Base-by-base conservation (phyloP, 1,140 invertebrate genomes). In the Macrostomum lignano region DNA sequence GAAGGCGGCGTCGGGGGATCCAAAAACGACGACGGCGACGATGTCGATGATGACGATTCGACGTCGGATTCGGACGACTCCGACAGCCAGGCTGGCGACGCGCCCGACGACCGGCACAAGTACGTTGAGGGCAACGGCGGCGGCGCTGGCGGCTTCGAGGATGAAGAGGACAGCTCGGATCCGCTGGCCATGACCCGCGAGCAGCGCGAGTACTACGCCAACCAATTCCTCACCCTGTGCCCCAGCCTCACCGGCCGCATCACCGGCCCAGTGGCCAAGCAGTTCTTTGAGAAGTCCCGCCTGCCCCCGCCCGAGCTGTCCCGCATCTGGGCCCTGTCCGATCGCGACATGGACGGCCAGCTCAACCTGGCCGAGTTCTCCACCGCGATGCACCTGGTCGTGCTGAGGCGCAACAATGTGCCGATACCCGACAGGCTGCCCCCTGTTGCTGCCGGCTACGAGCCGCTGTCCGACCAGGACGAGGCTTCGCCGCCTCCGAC, bases 251-350 rank as follows among this genome's bases (percentile, higher is more conserved):
- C 67, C 37, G 74, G 74, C 17, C 58, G 79, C 33, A 64, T 94
- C 11, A 48, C 48, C 34, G 63, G 78, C 36, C 65, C 67, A 23
- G 65, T 73, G 9, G 82, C 82, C 2, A 72, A 82, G 47, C 67
- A 72, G 38, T 93, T 91, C 55, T 93, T 94, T 60, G 81, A 91
- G 59, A 88, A 86, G 54, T 88, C 81, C 26, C 71, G 74, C 33
- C 64, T 93, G 31, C 74, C 81, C 2, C 71, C 82, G 7, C 61
- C 71, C 21, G 81, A 91, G 57, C 58, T 93, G 3, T 69, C 79
- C 29, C 76, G 79, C 53, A 93, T 93, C 46, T 93, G 26, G 26
- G 26, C 24, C 10, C 4, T 33, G 7, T 9, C 32, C 14, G 32
- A 33, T 33, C 19, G 17, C 10, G 22, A 33, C 11, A 21, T n/a